Percentiles rank a stretch among this genome's conserved stretches.
phyloP scores from a whole-genome alignment of 2,113 vertebrate genomes.

The Micromys minutus region DNA sequence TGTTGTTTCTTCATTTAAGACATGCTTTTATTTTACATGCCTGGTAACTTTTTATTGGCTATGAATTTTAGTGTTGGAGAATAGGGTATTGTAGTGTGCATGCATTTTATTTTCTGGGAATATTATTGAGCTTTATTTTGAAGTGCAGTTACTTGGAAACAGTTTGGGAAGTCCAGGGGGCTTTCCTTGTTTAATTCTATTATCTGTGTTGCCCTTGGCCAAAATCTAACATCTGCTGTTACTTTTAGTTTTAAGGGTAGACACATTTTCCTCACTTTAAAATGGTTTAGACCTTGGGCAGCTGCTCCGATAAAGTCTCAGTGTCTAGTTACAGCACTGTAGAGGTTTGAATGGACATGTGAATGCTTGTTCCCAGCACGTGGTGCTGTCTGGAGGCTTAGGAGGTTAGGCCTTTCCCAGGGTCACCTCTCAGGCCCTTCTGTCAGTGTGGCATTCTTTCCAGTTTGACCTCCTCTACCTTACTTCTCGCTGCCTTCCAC shows the following conservation, averaged over 20 bases:
- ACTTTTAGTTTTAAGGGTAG: background rate
- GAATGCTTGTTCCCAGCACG: background rate
- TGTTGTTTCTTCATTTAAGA: background rate
- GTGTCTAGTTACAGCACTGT: background rate
- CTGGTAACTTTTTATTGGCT: background rate
- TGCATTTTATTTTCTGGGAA: background rate
- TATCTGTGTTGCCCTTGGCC: background rate
- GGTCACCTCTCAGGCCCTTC: too few relatives aligned
- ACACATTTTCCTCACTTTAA: background rate
- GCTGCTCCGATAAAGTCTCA: background rate
- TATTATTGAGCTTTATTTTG: slow-evolving; percentile 32
- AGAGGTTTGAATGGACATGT: background rate
- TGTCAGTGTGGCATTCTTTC: background rate
- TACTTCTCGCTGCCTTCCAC: background rate
- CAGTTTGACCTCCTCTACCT: background rate
- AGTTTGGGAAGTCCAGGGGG: background rate
- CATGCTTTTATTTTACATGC: background rate
- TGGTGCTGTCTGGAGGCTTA: background rate
- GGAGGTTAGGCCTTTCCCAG: background rate
- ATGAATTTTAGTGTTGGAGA: slow-evolving; percentile 2
- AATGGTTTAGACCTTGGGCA: background rate
- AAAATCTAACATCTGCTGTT: background rate
- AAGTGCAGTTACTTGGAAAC: background rate
- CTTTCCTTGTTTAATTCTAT: background rate
- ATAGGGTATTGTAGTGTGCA: background rate